A percentile compares a stretch with the other conserved stretches of the same genome.
Evolutionary conservation across 2,797 vertebrate genomes (phyloP).

Genomic region (Falco berigora): DNA sequence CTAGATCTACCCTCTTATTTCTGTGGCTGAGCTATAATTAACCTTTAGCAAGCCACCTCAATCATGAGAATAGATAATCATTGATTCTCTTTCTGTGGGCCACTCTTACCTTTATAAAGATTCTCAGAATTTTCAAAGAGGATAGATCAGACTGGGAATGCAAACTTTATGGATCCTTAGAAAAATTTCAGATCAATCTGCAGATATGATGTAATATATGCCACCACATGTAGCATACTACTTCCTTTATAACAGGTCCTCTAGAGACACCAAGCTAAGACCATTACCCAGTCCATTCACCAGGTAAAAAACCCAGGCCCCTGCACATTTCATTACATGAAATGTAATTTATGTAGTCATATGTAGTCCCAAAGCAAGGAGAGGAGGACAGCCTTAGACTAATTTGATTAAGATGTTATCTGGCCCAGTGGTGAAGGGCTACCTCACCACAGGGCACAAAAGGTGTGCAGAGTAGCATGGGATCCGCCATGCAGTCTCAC

Average conservation of each 20-base stretch:
- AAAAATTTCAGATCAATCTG: neutral
- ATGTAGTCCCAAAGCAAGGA: neutral
- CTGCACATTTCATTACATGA: neutral
- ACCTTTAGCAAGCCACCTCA: constrained; percentile 1
- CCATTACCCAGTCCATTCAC: neutral
- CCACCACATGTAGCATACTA: neutral
- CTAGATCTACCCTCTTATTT: neutral
- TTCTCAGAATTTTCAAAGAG: neutral
- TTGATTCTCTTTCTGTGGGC: neutral
- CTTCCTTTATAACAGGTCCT: neutral
- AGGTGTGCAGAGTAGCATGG: neutral
- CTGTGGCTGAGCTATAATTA: constrained; percentile 2
- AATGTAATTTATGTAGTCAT: neutral
- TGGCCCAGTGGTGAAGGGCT: neutral
- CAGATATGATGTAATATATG: neutral
- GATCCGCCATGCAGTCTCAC: neutral
- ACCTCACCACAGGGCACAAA: neutral
- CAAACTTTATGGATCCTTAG: neutral
- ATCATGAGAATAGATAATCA: neutral
- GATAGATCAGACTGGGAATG: neutral
- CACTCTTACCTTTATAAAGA: neutral
- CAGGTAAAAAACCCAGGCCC: neutral
- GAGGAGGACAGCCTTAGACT: neutral
- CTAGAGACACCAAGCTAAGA: neutral
- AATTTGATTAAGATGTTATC: neutral